Percentiles rank a stretch among this genome's conserved stretches.
Conservation (phyloP, 2,113 vertebrate species). For the Glaucomys volans region DNA sequence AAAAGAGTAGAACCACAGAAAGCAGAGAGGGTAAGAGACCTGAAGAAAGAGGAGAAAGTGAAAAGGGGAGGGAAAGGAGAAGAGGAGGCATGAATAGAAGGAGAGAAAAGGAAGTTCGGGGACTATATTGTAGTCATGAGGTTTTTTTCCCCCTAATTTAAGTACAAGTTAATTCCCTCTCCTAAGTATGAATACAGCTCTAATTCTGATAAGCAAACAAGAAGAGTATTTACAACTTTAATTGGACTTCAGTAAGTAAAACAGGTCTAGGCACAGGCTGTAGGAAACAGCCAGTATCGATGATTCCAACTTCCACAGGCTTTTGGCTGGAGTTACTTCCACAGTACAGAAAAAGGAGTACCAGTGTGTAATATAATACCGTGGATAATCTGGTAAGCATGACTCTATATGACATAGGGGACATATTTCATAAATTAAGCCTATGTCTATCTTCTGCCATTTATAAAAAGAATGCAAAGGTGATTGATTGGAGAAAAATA, state of each 20-base stretch:
- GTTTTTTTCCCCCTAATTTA: background rate
- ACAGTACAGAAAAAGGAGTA: background rate
- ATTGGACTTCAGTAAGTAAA: background rate
- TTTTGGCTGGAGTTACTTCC: background rate
- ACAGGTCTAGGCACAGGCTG: background rate
- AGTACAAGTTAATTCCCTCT: background rate
- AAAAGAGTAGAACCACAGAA: background rate
- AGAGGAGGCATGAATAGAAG: background rate
- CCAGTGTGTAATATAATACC: background rate
- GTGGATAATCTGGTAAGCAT: background rate
- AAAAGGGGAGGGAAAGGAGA: rapidly evolving
- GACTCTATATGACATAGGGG: background rate
- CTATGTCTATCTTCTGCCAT: background rate
- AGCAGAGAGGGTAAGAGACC: background rate
- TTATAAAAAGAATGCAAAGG: conserved; percentile 5
- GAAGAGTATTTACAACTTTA: background rate
- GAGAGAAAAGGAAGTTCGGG: background rate
- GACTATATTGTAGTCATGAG: background rate
- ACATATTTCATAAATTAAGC: background rate
- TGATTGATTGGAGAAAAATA: background rate
- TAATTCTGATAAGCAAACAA: background rate
- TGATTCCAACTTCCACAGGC: background rate
- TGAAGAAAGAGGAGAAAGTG: background rate
- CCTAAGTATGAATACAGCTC: background rate
- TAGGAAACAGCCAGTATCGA: background rate